A percentile compares a stretch with the other conserved stretches of the same genome.
Evolutionary conservation across 2,113 vertebrate genomes (phyloP).

Genomic region (Leptobrachium leishanense): DNA sequence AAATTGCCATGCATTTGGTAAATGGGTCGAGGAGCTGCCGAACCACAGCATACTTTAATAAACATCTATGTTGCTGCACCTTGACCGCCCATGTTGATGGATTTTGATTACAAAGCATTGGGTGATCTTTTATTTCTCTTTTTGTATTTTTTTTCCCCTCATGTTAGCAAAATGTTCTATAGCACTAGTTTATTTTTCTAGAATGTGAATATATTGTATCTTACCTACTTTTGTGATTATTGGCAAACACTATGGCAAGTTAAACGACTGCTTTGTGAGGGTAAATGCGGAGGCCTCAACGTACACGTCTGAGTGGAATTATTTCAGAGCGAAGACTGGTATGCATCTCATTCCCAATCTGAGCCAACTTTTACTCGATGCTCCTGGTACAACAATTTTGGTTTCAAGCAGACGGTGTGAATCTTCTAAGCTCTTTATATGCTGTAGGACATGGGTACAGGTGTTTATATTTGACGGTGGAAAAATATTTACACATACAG

Average conservation of each 20-base stretch:
- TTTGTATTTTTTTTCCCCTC: too few species aligned
- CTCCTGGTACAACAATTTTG: background rate
- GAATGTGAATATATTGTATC: background rate
- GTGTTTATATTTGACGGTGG: background rate
- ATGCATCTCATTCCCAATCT: background rate
- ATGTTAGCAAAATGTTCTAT: slow-evolving; percentile 14
- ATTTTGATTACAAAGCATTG: background rate
- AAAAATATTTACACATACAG: background rate
- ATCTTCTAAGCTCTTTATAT: background rate
- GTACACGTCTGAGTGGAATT: background rate
- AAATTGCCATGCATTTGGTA: background rate
- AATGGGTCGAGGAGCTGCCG: background rate
- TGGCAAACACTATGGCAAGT: background rate
- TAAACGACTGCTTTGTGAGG: background rate
- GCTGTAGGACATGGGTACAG: background rate
- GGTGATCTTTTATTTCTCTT: background rate
- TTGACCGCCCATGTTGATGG: too few species aligned
- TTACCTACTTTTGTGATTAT: background rate
- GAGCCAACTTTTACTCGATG: background rate
- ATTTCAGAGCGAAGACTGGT: background rate
- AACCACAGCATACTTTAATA: too few species aligned
- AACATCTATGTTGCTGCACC: too few species aligned
- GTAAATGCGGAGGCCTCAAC: slow-evolving; percentile 5
- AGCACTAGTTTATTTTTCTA: slow-evolving; percentile 36
- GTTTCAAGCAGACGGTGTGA: slow-evolving; percentile 16